Percentiles rank a stretch among this genome's conserved stretches.
These are phyloP conservation scores for Poecilobothrus nobilitatus DNA, from an alignment of 2,888 invertebrate genomes.

Conservation along the genomic window DNA sequence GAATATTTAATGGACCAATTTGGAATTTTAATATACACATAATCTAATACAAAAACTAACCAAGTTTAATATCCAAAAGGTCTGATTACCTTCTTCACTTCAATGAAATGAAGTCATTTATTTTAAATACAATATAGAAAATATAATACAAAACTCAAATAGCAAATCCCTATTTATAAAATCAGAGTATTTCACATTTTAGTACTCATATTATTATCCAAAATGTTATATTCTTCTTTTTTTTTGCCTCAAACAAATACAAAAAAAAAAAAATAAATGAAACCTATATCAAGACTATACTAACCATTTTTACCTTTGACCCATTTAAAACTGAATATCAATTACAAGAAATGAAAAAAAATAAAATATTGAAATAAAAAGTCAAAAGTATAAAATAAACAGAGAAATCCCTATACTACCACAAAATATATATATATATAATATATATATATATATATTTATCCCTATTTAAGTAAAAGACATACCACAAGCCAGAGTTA, in stretches of 20 bases:
- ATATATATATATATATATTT: too few species aligned
- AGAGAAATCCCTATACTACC: not conserved
- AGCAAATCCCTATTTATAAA: too few species aligned
- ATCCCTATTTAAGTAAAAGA: too few species aligned
- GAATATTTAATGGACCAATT: too few species aligned
- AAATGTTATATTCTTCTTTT: too few species aligned
- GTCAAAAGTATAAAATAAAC: not conserved
- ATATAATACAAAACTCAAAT: not conserved
- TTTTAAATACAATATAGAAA: not conserved
- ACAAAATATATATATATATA: too few species aligned
- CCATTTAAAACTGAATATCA: not conserved
- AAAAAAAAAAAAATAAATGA: not conserved
- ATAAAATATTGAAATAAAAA: not conserved
- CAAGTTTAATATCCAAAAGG: not conserved
- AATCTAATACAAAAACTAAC: too few species aligned
- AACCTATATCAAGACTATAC: not conserved
- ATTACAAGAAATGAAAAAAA: not conserved
- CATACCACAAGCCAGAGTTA: too few species aligned
- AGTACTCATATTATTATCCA: too few species aligned
- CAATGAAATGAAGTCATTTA: not conserved
- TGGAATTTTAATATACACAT: too few species aligned
- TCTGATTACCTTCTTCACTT: not conserved
- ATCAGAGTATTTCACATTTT: too few species aligned
- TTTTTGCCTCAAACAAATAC: too few species aligned
- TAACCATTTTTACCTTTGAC: not conserved